Base-by-base conservation (phyloP, 2,888 invertebrate genomes). In the Cylindroiulus punctatus region DNA sequence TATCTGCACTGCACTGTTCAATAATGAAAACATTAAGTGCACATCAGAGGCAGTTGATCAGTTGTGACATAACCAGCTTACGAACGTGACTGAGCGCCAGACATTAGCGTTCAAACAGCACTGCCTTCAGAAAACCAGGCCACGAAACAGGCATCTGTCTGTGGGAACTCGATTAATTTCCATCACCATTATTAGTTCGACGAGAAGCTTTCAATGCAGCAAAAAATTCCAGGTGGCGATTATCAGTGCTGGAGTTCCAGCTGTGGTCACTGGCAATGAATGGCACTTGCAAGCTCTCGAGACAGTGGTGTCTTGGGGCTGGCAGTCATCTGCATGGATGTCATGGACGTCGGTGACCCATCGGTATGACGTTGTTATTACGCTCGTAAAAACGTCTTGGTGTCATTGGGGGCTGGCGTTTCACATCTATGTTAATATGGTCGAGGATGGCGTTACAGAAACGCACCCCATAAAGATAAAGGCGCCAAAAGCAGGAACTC, bases 341-440 rank as follows among this genome's bases (percentile, higher is more conserved):
- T 19, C 19, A 19, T 19, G 52, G 19, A 19, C 19, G 52, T 19
- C 52, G 19, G 17, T 52, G 52, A 19, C 52, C 52, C 52, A 52
- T 52, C 17, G 19, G 52, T 17, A 52, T 52, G 17, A 19, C 52
- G 52, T 52, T 52, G n/a, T n/a, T 52, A 52, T 52, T 52, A 19
- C 19, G 19, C 52, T 52, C 52, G 52, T 52, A 52, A 52, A 52
- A 52, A 52, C 52, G 52, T 52, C 52, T 52, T 19, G 52, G 52
- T 19, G 52, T 19, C 52, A 52, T 52, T 52, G 52, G 52, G 52
- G 52, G 52, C 52, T 52, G 19, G 19, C 52, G 52, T 52, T 52
- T 52, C 52, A 52, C 52, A 19, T 52, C 52, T 52, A 52, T 52
- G 52, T 52, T 52, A 52, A 52, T 52, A 52, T 52, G 19, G 52